These are phyloP conservation scores for Phalangium opilio DNA, from an alignment of 2,888 invertebrate species.

Conservation along the genomic window DNA sequence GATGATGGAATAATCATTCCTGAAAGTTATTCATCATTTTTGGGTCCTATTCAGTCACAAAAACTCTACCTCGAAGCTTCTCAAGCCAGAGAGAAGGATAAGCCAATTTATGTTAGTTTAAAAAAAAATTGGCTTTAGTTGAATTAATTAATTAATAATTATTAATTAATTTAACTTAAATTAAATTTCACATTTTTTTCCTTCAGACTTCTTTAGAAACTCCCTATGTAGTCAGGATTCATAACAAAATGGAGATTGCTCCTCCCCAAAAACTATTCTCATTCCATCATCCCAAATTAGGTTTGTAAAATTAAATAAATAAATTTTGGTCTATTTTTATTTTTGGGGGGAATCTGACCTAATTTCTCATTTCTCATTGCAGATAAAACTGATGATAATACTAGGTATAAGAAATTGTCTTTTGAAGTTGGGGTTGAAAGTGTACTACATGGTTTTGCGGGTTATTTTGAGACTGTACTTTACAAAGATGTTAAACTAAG, in stretches of 20 bases:
- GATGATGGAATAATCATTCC: conserved; percentile 86
- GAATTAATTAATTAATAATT: too few species aligned
- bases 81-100: conserved; percentile 16
- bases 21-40: conserved; percentile 67
- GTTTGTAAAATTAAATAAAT: conserved; percentile 28
- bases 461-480: conserved; percentile 79
- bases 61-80: conserved; percentile 64
- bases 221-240: conserved; percentile 81
- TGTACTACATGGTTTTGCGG: conserved; percentile 83
- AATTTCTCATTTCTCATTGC: conserved; percentile 18
- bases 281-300: conserved; percentile 77
- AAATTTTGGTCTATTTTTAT: conserved; percentile 1
- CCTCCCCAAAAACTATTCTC: conserved; percentile 60
- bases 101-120: conserved; percentile 11
- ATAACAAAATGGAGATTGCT: conserved; percentile 64
- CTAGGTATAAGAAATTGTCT: conserved; percentile 48
- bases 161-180: too few species aligned
- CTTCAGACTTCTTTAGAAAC: conserved; percentile 49
- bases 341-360: conserved; percentile 6
- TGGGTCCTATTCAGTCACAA: conserved; percentile 82
- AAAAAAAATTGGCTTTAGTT: too few species aligned
- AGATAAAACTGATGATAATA: conserved; percentile 46
- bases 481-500: conserved; percentile 73
- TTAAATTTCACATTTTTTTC: conserved; percentile 5
- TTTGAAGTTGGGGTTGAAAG: conserved; percentile 59